Percentiles rank a stretch among this genome's conserved stretches.
These are phyloP conservation scores for Boleophthalmus pectinirostris DNA, from an alignment of 2,113 vertebrate genomes.

Conservation along the genomic window DNA sequence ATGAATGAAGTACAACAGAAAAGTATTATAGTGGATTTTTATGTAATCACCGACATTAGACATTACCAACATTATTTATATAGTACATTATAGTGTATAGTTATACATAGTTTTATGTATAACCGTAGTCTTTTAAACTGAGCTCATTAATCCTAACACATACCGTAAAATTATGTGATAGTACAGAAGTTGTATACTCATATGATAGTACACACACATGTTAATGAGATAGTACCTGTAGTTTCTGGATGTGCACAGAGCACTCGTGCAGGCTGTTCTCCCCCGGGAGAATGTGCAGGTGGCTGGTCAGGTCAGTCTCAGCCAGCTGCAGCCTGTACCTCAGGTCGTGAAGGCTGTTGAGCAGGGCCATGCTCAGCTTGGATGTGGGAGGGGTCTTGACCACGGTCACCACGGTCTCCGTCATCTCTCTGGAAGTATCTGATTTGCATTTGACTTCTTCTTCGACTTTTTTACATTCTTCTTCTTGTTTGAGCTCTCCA, in stretches of 20 bases:
- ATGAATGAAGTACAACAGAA: too few relatives aligned
- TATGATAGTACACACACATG: too few relatives aligned
- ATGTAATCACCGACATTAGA: too few relatives aligned
- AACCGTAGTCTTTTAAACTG: too few relatives aligned
- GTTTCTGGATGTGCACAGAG: slow-evolving; percentile 83
- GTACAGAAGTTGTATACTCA: too few relatives aligned
- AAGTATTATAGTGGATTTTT: too few relatives aligned
- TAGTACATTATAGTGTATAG: too few relatives aligned
- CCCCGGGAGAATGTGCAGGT: slow-evolving; percentile 81
- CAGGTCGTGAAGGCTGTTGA: slow-evolving; percentile 85
- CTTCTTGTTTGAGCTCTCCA: neutral
- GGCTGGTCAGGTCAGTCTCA: slow-evolving; percentile 82
- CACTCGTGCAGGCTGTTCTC: slow-evolving; percentile 86
- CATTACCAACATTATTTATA: too few relatives aligned
- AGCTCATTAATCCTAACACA: neutral
- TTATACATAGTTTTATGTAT: too few relatives aligned
- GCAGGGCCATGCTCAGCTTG: slow-evolving; percentile 65
- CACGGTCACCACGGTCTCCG: neutral
- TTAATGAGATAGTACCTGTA: slow-evolving; percentile 77
- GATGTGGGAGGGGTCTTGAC: slow-evolving; percentile 5
- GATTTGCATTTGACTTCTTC: neutral
- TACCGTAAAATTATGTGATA: too few relatives aligned
- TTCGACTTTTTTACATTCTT: too few relatives aligned
- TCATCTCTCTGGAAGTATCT: slow-evolving; percentile 7
- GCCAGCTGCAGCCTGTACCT: slow-evolving; percentile 83